Conservation (phyloP, 2,113 vertebrate genomes). For the Esox niger region DNA sequence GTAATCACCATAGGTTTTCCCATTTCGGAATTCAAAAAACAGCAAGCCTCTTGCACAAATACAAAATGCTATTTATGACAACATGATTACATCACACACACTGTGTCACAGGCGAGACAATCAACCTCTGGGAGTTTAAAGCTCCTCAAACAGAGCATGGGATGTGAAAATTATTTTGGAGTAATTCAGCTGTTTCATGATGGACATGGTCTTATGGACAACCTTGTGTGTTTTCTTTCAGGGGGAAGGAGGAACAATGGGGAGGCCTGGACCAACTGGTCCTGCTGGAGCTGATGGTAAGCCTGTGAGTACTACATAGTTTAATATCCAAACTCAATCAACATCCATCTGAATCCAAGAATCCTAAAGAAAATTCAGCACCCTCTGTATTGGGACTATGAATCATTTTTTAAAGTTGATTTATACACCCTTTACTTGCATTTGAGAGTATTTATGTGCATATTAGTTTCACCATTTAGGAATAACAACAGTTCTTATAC, state of each 20-base stretch:
- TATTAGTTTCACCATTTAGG: too few species aligned
- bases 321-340: conserved; percentile 72
- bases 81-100: too few species aligned
- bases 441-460: too few species aligned
- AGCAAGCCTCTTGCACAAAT: too few species aligned
- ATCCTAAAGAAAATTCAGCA: conserved; percentile 23
- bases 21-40: too few species aligned
- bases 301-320: conserved; percentile 99
- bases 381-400: too few species aligned
- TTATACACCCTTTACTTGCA: too few species aligned
- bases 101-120: too few species aligned
- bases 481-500: neutral
- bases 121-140: too few species aligned
- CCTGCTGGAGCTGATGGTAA: conserved; percentile 98
- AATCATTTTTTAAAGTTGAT: too few species aligned
- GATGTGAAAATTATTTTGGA: neutral
- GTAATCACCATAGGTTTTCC: too few species aligned
- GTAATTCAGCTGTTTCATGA: neutral
- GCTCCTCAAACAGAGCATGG: neutral
- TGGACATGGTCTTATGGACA: neutral
- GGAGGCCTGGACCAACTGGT: conserved; percentile 83
- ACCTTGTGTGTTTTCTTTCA: conserved; percentile 47
- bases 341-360: conserved; percentile 11
- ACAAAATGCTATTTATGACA: too few species aligned
- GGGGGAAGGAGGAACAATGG: conserved; percentile 84